Percentiles rank a stretch among this genome's conserved stretches.
These are phyloP conservation scores for Neostethus bicornis DNA, from an alignment of 2,797 vertebrate genomes.

Conservation along the genomic window DNA sequence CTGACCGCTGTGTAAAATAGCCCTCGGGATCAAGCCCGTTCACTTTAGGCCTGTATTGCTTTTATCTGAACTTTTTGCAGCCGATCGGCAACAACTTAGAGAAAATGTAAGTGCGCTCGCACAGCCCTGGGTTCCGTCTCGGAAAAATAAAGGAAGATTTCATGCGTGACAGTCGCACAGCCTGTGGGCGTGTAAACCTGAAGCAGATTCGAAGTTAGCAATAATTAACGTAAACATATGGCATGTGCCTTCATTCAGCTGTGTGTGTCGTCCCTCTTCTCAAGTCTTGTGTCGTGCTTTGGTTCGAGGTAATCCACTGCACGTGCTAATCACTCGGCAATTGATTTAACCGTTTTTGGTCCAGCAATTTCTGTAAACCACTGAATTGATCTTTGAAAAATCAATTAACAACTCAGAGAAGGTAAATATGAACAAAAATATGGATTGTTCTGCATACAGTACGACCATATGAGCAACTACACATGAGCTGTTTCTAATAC, in stretches of 20 bases:
- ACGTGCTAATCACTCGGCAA: slow-evolving; percentile 73
- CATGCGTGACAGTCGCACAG: slow-evolving; percentile 58
- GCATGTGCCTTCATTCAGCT: slow-evolving; percentile 41
- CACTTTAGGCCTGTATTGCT: slow-evolving; percentile 64
- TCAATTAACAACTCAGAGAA: slow-evolving; percentile 72
- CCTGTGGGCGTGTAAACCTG: slow-evolving; percentile 60
- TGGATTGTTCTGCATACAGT: slow-evolving; percentile 55
- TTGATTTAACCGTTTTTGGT: slow-evolving; percentile 73
- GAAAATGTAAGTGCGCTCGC: slow-evolving; percentile 52
- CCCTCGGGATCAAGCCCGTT: slow-evolving; percentile 63
- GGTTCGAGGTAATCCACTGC: slow-evolving; percentile 65
- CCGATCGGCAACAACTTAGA: slow-evolving; percentile 59
- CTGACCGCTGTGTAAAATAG: slow-evolving; percentile 56
- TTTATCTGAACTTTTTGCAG: slow-evolving; percentile 70
- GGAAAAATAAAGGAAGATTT: slow-evolving; percentile 71
- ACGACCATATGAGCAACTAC: slow-evolving; percentile 41
- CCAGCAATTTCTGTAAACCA: slow-evolving; percentile 73
- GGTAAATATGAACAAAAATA: slow-evolving; percentile 71
- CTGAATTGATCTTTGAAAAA: slow-evolving; percentile 71
- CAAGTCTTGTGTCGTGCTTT: slow-evolving; percentile 19
- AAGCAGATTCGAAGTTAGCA: slow-evolving; percentile 62
- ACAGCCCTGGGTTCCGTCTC: slow-evolving; percentile 65
- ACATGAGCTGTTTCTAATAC: slow-evolving; percentile 53
- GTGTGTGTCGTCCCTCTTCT: slow-evolving; percentile 24
- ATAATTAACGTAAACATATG: slow-evolving; percentile 75